These are phyloP conservation scores for Athrips mouffetella DNA, from an alignment of 2,888 invertebrate species.

Conservation along the genomic window DNA sequence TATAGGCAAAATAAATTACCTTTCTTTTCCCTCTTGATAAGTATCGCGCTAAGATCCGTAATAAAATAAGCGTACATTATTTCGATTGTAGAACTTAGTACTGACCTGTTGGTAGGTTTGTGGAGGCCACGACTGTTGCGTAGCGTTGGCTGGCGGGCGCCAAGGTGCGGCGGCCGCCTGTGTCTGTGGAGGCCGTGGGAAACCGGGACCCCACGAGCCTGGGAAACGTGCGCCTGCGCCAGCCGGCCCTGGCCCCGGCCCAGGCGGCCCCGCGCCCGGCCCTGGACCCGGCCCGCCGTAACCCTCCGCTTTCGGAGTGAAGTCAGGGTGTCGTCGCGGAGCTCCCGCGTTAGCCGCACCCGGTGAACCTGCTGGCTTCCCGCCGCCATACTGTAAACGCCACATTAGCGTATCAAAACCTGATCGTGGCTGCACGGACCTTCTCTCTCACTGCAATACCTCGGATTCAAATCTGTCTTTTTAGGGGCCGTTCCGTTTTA, in stretches of 20 bases:
- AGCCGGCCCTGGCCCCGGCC: slow-evolving; percentile 22
- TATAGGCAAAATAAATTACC: too few relatives aligned
- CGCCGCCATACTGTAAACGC: slow-evolving; percentile 57
- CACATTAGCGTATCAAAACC: slow-evolving; percentile 14
- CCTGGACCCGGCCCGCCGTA: slow-evolving; percentile 16
- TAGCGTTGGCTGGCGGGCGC: slow-evolving; percentile 47
- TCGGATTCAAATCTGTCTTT: neutral
- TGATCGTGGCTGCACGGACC: neutral
- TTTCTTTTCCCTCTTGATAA: too few relatives aligned
- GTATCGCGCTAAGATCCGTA: too few relatives aligned
- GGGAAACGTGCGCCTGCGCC: slow-evolving; percentile 38
- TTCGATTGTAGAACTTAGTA: too few relatives aligned
- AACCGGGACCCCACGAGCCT: slow-evolving; percentile 26
- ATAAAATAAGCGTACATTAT: too few relatives aligned
- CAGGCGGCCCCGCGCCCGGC: slow-evolving; percentile 26
- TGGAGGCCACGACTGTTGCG: slow-evolving; percentile 55
- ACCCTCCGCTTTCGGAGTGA: slow-evolving; percentile 79
- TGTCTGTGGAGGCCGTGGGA: slow-evolving; percentile 55
- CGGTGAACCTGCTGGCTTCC: slow-evolving; percentile 64
- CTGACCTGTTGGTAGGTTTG: slow-evolving; percentile 58
- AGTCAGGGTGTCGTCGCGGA: slow-evolving; percentile 89
- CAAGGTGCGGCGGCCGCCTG: slow-evolving; percentile 51
- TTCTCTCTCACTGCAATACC: neutral
- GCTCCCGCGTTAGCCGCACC: slow-evolving; percentile 67
- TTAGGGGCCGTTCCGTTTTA: neutral